Percentiles rank a stretch among this genome's conserved stretches.
These are phyloP conservation scores for Carcinoscorpius rotundicauda DNA, from an alignment of 1,140 invertebrate species.

Conservation along the genomic window DNA sequence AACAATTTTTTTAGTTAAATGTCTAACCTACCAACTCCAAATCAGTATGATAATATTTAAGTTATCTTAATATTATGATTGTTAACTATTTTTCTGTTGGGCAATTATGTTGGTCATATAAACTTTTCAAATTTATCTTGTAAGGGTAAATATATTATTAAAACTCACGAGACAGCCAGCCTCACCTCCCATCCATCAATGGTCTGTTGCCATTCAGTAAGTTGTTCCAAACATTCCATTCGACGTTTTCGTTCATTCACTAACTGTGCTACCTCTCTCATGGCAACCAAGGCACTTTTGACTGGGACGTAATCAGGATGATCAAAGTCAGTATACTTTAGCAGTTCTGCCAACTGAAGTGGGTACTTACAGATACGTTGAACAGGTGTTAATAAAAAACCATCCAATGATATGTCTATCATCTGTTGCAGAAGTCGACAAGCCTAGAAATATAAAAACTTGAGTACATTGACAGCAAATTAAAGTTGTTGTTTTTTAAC, in stretches of 20 bases:
- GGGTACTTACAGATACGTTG: constrained; percentile 90
- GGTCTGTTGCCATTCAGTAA: constrained; percentile 58
- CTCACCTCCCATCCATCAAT: constrained; percentile 68
- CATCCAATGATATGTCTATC: constrained; percentile 74
- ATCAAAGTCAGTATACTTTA: constrained; percentile 57
- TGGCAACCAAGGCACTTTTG: constrained; percentile 54
- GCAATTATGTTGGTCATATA: too few relatives aligned
- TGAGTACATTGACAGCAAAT: background rate
- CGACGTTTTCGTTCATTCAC: constrained; percentile 68
- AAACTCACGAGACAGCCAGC: background rate
- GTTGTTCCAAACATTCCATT: constrained; percentile 67
- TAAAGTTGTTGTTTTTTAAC: background rate
- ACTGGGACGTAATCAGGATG: constrained; percentile 56
- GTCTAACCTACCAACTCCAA: background rate
- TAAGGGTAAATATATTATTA: background rate
- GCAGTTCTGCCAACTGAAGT: constrained; percentile 68
- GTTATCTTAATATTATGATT: background rate
- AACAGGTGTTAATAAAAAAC: constrained; percentile 75
- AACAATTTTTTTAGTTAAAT: background rate
- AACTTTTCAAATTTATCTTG: background rate
- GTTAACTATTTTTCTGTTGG: too few relatives aligned
- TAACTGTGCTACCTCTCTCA: constrained; percentile 57
- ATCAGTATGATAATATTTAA: background rate
- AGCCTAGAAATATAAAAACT: constrained; percentile 34
- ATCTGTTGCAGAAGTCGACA: constrained; percentile 62